Base-by-base conservation (phyloP, 2,888 invertebrate species). In the Listrodromus nycthemerus region DNA sequence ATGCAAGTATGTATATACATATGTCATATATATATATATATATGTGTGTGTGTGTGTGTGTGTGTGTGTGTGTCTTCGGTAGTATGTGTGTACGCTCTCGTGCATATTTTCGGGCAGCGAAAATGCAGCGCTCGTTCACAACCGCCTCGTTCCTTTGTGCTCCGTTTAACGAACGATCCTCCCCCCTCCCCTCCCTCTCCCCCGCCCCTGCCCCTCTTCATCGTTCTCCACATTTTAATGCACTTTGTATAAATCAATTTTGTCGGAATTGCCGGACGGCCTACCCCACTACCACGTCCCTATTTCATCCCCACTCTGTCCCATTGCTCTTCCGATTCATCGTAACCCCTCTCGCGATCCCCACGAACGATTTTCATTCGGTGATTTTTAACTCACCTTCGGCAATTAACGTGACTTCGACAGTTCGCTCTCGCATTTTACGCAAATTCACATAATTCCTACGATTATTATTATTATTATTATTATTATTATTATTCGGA, bases 221-320 rank as follows among this genome's bases (percentile, higher is more conserved):
- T n/a, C 16, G 27, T 58, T 41, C 76, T 81, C 77, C 86, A 87
- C 80, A 88, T 88, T 89, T 89, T 88, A 87, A 89, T 88, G 86
- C 86, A 86, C 86, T 87, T 86, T 82, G 85, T 80, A 86, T 83
- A 86, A 89, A 89, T 88, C 87, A 86, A 85, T 89, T 88, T 83
- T 76, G 70, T 67, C 70, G 65, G 80, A 86, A 88, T 85, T 83
- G 81, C 78, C 86, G 76, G 48, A 41, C 73, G 50, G 10, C 83
- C 58, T 69, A n/a, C 69, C 66, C 69, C 76, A 45, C 69, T 66
- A 24, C 52, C 70, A 37, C 63, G 30, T 52, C 63, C 61, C 79
- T 81, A 67, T 67, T 67, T 71, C 74, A 41, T 75, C 45, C 75
- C 65, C 66, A 50, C 74, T 48, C 50, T 66, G 41, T 52, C 65